Evolutionary conservation across 2,888 invertebrate genomes (phyloP).

Genomic region (Agrochola circellaris): DNA sequence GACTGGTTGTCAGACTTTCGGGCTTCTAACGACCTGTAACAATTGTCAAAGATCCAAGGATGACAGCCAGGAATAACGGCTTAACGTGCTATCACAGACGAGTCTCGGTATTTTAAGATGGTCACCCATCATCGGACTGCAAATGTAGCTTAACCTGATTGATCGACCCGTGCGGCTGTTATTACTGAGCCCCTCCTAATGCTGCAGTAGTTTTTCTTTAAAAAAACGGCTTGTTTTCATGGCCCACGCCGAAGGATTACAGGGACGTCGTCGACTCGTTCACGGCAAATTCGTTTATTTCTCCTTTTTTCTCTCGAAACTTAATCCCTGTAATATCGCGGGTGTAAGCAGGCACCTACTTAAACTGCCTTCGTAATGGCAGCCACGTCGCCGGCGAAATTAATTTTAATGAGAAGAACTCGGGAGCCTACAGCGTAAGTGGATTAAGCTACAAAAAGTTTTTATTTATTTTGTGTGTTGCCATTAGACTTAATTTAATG

Average conservation of each 20-base stretch:
- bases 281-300: slow-evolving; percentile 79
- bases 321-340: slow-evolving; percentile 77
- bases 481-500: slow-evolving; percentile 53
- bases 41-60: too few relatives aligned
- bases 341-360: slow-evolving; percentile 66
- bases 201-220: neutral
- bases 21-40: too few relatives aligned
- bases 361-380: slow-evolving; percentile 60
- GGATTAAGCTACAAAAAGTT: slow-evolving; percentile 50
- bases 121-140: too few relatives aligned
- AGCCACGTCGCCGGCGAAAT: slow-evolving; percentile 60
- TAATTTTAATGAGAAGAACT: slow-evolving; percentile 68
- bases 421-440: slow-evolving; percentile 41
- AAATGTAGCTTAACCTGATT: too few relatives aligned
- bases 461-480: slow-evolving; percentile 53
- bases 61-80: too few relatives aligned
- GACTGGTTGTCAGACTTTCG: too few relatives aligned
- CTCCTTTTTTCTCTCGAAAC: slow-evolving; percentile 76
- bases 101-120: too few relatives aligned
- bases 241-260: slow-evolving; percentile 73
- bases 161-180: too few relatives aligned
- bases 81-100: too few relatives aligned
- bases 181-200: too few relatives aligned
- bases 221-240: slow-evolving; percentile 16
- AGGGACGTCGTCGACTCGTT: slow-evolving; percentile 71